These are phyloP conservation scores for Dolomedes plantarius DNA, from an alignment of 2,888 invertebrate species.

Conservation along the genomic window DNA sequence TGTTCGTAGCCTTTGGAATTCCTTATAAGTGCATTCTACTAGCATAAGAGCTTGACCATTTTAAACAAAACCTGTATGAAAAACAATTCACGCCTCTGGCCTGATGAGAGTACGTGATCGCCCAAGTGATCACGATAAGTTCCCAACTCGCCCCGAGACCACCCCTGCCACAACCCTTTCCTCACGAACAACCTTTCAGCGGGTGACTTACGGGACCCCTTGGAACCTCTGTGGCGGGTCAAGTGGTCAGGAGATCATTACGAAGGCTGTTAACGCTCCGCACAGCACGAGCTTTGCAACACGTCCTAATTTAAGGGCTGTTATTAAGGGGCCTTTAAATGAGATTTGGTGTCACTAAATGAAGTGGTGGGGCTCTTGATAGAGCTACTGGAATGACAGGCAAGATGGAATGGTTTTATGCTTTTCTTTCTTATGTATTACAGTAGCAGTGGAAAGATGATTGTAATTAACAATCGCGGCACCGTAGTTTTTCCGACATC, in stretches of 20 bases:
- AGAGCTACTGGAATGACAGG: not conserved
- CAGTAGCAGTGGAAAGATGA: too few species aligned
- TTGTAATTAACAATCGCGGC: too few species aligned
- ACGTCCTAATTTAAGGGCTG: constrained; percentile 19
- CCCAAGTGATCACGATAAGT: not conserved
- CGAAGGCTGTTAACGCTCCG: constrained; percentile 13
- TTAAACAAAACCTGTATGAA: too few species aligned
- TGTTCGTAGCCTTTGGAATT: too few species aligned
- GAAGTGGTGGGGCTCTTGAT: not conserved
- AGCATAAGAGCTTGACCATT: too few species aligned
- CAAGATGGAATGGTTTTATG: too few species aligned
- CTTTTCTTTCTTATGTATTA: too few species aligned
- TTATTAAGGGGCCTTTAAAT: not conserved
- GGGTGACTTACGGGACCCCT: not conserved
- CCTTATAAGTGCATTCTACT: too few species aligned
- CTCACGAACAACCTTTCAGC: constrained; percentile 1
- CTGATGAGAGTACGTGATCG: not conserved
- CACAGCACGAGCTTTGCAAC: constrained; percentile 10
- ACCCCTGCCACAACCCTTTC: not conserved
- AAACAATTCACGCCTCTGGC: not conserved
- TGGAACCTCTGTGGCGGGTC: not conserved
- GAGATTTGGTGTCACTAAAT: not conserved
- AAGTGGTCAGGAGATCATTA: constrained; percentile 13
- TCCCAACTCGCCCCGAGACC: not conserved
- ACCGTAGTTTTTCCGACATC: too few species aligned